Percentiles rank a stretch among this genome's conserved stretches.
Evolutionary conservation across 2,888 invertebrate species (phyloP).

Genomic region (Brachypalpus laphriformis): DNA sequence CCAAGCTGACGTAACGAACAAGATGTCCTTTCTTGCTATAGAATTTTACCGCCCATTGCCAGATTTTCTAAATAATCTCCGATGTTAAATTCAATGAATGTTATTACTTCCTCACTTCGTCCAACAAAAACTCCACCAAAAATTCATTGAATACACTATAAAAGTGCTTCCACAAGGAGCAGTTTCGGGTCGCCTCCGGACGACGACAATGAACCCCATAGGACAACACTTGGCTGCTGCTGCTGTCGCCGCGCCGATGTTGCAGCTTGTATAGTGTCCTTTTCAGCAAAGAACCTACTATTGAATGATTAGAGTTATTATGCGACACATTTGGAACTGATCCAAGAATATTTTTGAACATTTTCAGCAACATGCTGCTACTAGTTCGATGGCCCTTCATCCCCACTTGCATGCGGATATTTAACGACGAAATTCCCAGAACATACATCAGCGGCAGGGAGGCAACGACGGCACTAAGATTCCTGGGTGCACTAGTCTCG

Average conservation of each 20-base stretch:
- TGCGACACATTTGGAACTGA: conserved; percentile 71
- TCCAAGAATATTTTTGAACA: conserved; percentile 61
- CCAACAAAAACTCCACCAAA: not conserved
- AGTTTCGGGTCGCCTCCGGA: conserved; percentile 40
- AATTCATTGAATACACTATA: conserved; percentile 33
- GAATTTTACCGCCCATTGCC: not conserved
- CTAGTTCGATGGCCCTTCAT: conserved; percentile 58
- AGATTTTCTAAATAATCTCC: not conserved
- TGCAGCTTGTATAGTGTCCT: conserved; percentile 30
- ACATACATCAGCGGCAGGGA: conserved; percentile 53
- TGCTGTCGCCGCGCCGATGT: conserved; percentile 8
- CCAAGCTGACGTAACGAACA: not conserved
- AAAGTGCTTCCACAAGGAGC: conserved; percentile 29
- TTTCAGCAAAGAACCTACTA: conserved; percentile 22
- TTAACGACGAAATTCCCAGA: conserved; percentile 57
- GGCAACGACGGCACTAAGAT: conserved; percentile 45
- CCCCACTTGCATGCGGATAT: conserved; percentile 59
- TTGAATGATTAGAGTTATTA: conserved; percentile 63
- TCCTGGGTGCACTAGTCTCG: conserved; percentile 42
- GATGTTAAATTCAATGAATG: not conserved
- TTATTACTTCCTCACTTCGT: not conserved
- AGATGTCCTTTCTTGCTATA: not conserved
- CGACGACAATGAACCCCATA: conserved; percentile 49
- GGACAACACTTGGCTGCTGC: conserved; percentile 27
- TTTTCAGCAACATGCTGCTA: conserved; percentile 43